Conservation (phyloP, 2,797 vertebrate genomes). For the Philypnodon macrostomus region DNA sequence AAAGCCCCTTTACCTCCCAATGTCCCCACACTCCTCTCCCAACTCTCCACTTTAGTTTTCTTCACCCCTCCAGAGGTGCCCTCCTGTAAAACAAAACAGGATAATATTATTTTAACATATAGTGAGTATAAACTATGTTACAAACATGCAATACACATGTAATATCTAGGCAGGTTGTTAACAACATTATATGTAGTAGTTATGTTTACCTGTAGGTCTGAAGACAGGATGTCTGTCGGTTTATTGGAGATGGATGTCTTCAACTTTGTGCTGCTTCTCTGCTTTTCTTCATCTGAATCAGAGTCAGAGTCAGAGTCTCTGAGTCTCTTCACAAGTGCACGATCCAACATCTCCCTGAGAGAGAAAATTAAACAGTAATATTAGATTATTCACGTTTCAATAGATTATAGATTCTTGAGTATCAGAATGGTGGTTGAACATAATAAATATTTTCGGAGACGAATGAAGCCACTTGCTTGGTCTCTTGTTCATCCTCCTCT, state of each 20-base stretch:
- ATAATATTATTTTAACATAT: no score
- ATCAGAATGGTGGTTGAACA: background rate
- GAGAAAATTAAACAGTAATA: no score
- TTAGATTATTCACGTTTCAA: no score
- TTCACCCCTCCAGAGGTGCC: conserved; percentile 58
- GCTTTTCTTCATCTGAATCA: conserved; percentile 80
- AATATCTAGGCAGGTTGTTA: no score
- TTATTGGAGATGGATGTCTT: conserved; percentile 61
- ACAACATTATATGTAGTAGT: conserved; percentile 62
- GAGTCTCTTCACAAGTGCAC: conserved; percentile 78
- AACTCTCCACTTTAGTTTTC: conserved; percentile 79
- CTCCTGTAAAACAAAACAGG: conserved; percentile 39
- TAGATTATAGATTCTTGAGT: no score
- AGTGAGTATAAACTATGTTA: no score
- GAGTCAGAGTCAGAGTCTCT: conserved; percentile 85
- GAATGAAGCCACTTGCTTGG: conserved; percentile 74
- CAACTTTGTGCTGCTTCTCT: conserved; percentile 33
- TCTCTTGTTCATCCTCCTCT: conserved; percentile 90
- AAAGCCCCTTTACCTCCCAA: conserved; percentile 65
- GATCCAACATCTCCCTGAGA: conserved; percentile 85
- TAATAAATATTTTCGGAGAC: background rate
- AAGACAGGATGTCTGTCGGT: conserved; percentile 73
- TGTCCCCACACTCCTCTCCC: conserved; percentile 83
- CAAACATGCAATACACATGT: no score
- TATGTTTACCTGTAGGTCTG: conserved; percentile 56